Conservation (phyloP, 2,888 invertebrate genomes). For the Erebia aethiops region DNA sequence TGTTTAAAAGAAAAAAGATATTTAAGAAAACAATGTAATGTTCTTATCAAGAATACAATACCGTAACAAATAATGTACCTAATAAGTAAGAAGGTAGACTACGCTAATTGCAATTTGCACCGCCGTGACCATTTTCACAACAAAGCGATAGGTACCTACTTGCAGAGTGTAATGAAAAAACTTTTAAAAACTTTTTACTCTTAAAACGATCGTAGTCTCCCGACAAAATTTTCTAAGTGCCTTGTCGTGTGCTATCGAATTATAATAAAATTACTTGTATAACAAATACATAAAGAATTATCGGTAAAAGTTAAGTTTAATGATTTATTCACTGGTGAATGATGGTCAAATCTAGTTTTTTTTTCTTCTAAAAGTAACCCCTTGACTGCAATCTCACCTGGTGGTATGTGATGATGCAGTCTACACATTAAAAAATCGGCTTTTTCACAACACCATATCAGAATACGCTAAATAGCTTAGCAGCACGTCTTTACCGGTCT, state of each 20-base stretch:
- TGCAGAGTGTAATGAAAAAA: constrained; percentile 46
- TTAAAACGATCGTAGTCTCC: constrained; percentile 36
- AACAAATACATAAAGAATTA: too few species aligned
- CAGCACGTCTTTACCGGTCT: too few species aligned
- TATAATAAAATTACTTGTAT: constrained; percentile 11
- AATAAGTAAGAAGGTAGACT: constrained; percentile 27
- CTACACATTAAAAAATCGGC: too few species aligned
- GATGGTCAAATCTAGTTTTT: too few species aligned
- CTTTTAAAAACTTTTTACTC: constrained; percentile 38
- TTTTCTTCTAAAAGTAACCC: too few species aligned
- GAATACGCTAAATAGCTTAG: too few species aligned
- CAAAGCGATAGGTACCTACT: constrained; percentile 45
- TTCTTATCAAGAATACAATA: constrained; percentile 5
- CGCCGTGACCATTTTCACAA: constrained; percentile 43
- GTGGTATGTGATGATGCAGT: too few species aligned
- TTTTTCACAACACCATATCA: too few species aligned
- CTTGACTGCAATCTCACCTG: too few species aligned
- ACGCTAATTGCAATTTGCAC: constrained; percentile 49
- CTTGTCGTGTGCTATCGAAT: constrained; percentile 30
- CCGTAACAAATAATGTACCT: constrained; percentile 1
- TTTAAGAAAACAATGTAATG: background rate
- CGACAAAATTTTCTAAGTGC: constrained; percentile 33
- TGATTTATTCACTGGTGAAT: too few species aligned
- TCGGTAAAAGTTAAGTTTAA: too few species aligned
- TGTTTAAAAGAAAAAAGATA: background rate